Percentiles rank a stretch among this genome's conserved stretches.
Conservation (phyloP, 2,113 vertebrate species). For the Thermophis baileyi region DNA sequence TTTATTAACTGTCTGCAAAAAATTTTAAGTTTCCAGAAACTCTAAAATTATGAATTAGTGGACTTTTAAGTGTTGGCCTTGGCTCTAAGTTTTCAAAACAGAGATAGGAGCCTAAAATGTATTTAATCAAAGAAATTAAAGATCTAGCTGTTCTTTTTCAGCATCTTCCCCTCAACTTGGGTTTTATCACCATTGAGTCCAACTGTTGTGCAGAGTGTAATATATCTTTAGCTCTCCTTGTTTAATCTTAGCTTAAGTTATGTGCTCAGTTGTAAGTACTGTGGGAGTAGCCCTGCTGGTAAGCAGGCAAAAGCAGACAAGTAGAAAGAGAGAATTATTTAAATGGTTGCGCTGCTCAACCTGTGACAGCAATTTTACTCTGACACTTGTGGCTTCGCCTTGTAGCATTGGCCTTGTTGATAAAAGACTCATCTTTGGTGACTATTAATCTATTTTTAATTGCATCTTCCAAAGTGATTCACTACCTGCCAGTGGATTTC, state of each 20-base stretch:
- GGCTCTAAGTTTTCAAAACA: not conserved
- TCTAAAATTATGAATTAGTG: not conserved
- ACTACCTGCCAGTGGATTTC: conserved; percentile 32
- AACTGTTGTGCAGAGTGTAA: not conserved
- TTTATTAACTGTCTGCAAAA: not conserved
- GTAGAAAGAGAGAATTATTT: not conserved
- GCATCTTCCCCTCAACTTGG: not conserved
- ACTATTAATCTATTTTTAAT: conserved; percentile 60
- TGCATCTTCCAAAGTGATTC: conserved; percentile 48
- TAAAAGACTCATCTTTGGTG: conserved; percentile 8
- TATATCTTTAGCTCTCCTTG: not conserved
- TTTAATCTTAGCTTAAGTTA: not conserved
- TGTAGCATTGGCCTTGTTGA: conserved; percentile 3
- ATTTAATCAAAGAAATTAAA: not conserved
- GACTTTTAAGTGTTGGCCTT: not conserved
- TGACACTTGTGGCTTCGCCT: not conserved
- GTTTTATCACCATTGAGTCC: not conserved
- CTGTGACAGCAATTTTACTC: conserved; percentile 9
- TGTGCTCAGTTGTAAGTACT: not conserved
- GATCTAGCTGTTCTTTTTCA: not conserved
- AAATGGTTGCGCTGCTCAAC: not conserved
- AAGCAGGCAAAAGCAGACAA: fast-evolving
- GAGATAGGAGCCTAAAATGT: not conserved
- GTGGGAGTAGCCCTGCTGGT: not conserved
- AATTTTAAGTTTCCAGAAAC: no score